A percentile compares a stretch with the other conserved stretches of the same genome.
These are phyloP conservation scores for Phoxinus phoxinus DNA, from an alignment of 2,113 vertebrate species.

Conservation along the genomic window DNA sequence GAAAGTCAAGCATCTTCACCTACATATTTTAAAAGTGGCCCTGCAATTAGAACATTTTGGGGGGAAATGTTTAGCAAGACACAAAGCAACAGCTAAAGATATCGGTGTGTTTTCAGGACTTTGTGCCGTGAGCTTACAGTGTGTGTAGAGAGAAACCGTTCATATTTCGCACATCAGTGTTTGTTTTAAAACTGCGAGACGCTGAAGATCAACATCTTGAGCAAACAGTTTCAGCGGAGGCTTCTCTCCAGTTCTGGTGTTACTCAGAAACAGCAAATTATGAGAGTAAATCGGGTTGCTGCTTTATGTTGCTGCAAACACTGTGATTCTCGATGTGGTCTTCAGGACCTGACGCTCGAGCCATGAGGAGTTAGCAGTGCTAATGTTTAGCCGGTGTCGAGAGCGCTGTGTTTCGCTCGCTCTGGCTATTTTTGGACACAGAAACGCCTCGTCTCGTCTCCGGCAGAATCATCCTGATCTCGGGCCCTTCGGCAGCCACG, in stretches of 20 bases:
- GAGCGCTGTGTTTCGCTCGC: not conserved
- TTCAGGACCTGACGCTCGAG: not conserved
- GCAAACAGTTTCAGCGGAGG: not conserved
- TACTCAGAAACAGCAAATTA: not conserved
- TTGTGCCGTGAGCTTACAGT: too few relatives aligned
- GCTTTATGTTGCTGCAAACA: not conserved
- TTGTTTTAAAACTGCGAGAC: too few relatives aligned
- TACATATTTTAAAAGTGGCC: too few relatives aligned
- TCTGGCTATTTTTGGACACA: constrained; percentile 14
- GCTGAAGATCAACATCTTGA: not conserved
- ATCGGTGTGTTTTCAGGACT: too few relatives aligned
- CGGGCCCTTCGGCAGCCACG: not conserved
- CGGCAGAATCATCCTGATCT: not conserved
- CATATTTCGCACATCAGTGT: too few relatives aligned
- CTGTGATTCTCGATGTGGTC: too few relatives aligned
- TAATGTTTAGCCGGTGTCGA: not conserved
- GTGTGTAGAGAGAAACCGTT: too few relatives aligned
- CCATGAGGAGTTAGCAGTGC: not conserved
- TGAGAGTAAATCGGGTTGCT: not conserved
- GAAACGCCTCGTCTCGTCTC: constrained; percentile 4
- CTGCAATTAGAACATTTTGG: too few relatives aligned
- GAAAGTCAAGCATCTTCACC: too few relatives aligned
- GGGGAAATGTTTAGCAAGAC: too few relatives aligned
- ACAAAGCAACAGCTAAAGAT: too few relatives aligned
- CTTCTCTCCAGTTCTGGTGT: too few relatives aligned